A percentile compares a stretch with the other conserved stretches of the same genome.
Conservation (phyloP, 2,113 vertebrate genomes). For the Myotis davidii region DNA sequence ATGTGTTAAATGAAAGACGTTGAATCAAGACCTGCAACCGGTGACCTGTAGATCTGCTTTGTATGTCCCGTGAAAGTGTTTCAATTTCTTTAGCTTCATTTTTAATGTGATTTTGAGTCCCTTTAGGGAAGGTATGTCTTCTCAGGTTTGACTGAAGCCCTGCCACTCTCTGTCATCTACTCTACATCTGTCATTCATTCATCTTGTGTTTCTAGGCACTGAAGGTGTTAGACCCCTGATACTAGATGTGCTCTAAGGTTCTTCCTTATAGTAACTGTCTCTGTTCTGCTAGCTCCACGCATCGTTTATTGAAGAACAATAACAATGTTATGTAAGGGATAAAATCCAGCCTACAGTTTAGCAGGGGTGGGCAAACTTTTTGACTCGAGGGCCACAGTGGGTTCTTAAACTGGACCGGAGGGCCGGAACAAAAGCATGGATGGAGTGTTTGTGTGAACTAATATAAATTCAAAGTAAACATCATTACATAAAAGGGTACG, state of each 20-base stretch:
- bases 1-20: background rate
- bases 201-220: background rate
- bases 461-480: no score
- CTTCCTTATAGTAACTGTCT: background rate
- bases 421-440: no score
- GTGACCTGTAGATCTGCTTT: background rate
- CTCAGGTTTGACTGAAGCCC: background rate
- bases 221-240: background rate
- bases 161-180: background rate
- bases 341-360: background rate
- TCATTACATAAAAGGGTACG: no score
- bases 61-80: background rate
- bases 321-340: background rate
- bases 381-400: no score
- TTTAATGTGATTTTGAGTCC: background rate
- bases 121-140: background rate
- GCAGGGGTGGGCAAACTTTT: no score
- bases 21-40: background rate
- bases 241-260: background rate
- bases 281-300: background rate
- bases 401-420: no score
- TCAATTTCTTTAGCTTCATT: background rate
- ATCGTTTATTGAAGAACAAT: background rate
- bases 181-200: background rate
- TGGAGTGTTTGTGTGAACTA: no score